These are phyloP conservation scores for Theretra japonica DNA, from an alignment of 2,888 invertebrate genomes.

Conservation along the genomic window DNA sequence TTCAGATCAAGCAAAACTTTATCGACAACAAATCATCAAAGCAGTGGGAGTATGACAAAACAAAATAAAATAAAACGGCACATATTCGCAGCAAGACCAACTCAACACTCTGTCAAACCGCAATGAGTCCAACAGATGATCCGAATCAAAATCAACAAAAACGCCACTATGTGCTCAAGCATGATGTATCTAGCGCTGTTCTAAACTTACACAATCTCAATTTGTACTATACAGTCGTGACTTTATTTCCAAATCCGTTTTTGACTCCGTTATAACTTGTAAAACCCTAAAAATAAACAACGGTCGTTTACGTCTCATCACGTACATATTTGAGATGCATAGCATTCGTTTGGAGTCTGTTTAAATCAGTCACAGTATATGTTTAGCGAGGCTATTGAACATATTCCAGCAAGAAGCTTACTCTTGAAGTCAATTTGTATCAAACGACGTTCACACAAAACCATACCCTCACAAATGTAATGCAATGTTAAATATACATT, in stretches of 20 bases:
- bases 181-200: conserved; percentile 53
- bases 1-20: conserved; percentile 17
- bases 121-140: conserved; percentile 38
- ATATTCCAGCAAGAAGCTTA: conserved; percentile 14
- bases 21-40: not conserved
- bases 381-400: not conserved
- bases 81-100: conserved; percentile 8
- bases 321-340: not conserved
- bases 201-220: conserved; percentile 73
- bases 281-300: conserved; percentile 80
- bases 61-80: not conserved
- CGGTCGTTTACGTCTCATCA: conserved; percentile 40
- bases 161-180: conserved; percentile 59
- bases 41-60: conserved; percentile 24
- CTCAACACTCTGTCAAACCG: not conserved
- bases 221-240: conserved; percentile 80
- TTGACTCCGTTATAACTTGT: conserved; percentile 84
- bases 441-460: conserved; percentile 29
- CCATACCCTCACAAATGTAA: conserved; percentile 27
- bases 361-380: too few species aligned
- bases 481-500: conserved; percentile 15
- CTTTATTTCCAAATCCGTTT: conserved; percentile 80
- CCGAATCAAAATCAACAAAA: conserved; percentile 44
- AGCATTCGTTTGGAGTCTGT: not conserved
- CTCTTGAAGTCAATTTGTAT: conserved; percentile 17